A percentile compares a stretch with the other conserved stretches of the same genome.
phyloP scores from a whole-genome alignment of 2,797 vertebrate species.

The Enteromius unitaeniatus region DNA sequence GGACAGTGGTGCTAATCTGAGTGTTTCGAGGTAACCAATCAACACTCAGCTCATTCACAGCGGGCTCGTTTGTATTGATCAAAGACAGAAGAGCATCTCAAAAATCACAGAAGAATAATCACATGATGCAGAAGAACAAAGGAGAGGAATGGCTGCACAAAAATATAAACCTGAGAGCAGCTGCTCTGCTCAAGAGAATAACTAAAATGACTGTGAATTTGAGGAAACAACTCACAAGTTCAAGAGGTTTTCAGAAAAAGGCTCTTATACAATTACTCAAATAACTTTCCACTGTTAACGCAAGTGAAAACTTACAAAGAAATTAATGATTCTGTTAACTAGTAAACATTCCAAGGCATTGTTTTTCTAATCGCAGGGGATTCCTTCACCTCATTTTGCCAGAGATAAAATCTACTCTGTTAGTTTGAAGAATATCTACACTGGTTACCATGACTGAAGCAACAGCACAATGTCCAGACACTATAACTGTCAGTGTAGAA shows the following conservation, averaged over 20 bases:
- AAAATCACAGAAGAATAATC: not conserved
- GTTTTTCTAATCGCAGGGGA: not conserved
- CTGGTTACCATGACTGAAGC: not conserved
- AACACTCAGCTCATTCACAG: not conserved
- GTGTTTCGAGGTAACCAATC: not conserved
- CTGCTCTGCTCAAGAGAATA: not conserved
- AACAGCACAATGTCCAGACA: too few relatives aligned
- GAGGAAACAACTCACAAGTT: not conserved
- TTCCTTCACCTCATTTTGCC: not conserved
- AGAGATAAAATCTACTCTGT: not conserved
- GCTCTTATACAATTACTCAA: not conserved
- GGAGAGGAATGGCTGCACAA: not conserved
- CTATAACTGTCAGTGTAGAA: not conserved
- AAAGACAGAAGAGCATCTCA: not conserved
- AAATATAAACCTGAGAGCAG: not conserved
- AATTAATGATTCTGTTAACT: not conserved
- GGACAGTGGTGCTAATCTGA: not conserved
- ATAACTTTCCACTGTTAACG: not conserved
- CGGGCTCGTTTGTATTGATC: not conserved
- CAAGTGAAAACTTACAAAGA: not conserved
- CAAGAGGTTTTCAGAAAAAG: not conserved
- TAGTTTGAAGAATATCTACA: not conserved
- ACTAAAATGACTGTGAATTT: not conserved
- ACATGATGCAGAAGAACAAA: not conserved
- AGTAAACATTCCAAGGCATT: not conserved